These are phyloP conservation scores for Zaprionus inermis DNA, from an alignment of 1,140 invertebrate genomes.

Conservation along the genomic window DNA sequence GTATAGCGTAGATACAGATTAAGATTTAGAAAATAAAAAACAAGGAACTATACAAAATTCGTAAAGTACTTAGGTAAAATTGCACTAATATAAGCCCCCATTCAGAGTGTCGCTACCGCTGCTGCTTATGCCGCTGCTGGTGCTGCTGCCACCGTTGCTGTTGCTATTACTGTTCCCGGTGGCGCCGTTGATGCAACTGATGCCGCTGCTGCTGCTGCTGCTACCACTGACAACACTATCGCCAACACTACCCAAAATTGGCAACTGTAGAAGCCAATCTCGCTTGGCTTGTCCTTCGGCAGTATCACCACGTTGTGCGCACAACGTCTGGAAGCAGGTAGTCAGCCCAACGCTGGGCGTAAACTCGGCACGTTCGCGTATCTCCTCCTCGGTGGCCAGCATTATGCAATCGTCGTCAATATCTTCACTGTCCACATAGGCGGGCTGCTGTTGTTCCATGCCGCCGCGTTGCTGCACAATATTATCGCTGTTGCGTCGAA, in stretches of 20 bases:
- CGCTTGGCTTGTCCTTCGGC: conserved; percentile 65
- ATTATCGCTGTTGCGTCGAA: conserved; percentile 73
- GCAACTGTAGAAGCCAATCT: conserved; percentile 68
- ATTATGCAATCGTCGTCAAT: conserved; percentile 79
- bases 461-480: conserved; percentile 62
- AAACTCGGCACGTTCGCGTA: conserved; percentile 70
- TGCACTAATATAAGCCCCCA: conserved; percentile 74
- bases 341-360: conserved; percentile 75
- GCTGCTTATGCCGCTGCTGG: conserved; percentile 38
- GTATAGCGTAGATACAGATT: conserved; percentile 54
- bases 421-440: conserved; percentile 64
- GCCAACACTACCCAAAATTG: conserved; percentile 36
- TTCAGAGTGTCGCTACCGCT: conserved; percentile 51
- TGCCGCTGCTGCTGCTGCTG: conserved; percentile 23
- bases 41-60: conserved; percentile 82
- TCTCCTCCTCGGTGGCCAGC: conserved; percentile 76
- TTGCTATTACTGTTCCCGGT: conserved; percentile 8
- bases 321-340: conserved; percentile 71
- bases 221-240: not conserved
- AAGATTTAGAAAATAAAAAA: conserved; percentile 69
- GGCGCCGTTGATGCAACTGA: not conserved
- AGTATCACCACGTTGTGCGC: conserved; percentile 68
- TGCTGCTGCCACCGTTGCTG: conserved; percentile 16
- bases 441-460: conserved; percentile 59
- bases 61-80: conserved; percentile 78